These are phyloP conservation scores for Volucella zonaria DNA, from an alignment of 2,888 invertebrate species.

Conservation along the genomic window DNA sequence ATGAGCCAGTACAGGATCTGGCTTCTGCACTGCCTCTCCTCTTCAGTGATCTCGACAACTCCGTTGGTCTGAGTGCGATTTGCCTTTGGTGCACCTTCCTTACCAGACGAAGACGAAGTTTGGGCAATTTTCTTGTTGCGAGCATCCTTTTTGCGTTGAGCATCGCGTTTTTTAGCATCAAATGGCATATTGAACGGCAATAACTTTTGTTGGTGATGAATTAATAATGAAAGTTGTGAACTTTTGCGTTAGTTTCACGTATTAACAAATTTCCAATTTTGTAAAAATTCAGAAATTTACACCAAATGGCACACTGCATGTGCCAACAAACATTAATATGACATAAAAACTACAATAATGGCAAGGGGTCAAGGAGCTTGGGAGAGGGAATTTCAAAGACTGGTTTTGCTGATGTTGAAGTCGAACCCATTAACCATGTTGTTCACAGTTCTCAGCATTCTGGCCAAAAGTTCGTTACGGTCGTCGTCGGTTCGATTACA, in stretches of 20 bases:
- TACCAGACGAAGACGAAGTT: conserved; percentile 81
- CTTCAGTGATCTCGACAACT: conserved; percentile 83
- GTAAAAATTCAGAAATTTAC: conserved; percentile 61
- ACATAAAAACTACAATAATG: no score
- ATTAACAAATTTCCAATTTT: conserved; percentile 51
- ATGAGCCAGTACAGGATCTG: conserved; percentile 95
- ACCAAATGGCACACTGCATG: conserved; percentile 69
- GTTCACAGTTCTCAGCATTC: no score
- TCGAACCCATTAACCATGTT: no score
- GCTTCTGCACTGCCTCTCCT: conserved; percentile 95
- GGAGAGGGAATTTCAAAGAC: no score
- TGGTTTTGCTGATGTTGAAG: no score
- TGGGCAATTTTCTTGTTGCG: conserved; percentile 84
- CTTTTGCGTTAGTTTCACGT: conserved; percentile 54
- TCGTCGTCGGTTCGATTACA: no score
- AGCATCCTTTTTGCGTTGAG: conserved; percentile 98
- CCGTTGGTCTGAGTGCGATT: conserved; percentile 88
- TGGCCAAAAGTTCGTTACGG: no score
- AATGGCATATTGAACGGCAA: conserved; percentile 91
- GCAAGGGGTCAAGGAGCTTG: no score
- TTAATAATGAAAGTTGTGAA: conserved; percentile 42
- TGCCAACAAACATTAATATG: conserved; percentile 48
- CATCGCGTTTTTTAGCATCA: conserved; percentile 98
- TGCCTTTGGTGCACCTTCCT: conserved; percentile 82
- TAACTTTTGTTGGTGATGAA: conserved; percentile 45